phyloP scores from a whole-genome alignment of 2,888 invertebrate genomes.

The Pammene fasciana region DNA sequence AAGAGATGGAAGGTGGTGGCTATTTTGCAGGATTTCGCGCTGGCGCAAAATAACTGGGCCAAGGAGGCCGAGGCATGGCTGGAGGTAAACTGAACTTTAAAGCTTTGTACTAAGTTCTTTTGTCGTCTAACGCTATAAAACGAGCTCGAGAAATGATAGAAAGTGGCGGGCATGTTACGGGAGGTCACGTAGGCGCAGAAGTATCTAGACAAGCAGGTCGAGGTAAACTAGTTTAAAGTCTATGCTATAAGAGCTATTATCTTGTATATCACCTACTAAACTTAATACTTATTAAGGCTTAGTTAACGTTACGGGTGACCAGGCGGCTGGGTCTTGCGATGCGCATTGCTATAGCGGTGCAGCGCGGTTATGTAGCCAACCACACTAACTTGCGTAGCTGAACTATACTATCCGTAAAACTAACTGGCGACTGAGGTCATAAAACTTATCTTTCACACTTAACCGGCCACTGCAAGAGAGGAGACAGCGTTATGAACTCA shows the following conservation, averaged over 20 bases:
- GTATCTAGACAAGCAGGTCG: slow-evolving; percentile 93
- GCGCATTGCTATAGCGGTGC: no score
- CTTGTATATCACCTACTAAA: no score
- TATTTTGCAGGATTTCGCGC: slow-evolving; percentile 88
- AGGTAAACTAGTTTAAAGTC: slow-evolving; percentile 82
- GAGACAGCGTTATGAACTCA: no score
- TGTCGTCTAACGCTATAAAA: slow-evolving; percentile 85
- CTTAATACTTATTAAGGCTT: no score
- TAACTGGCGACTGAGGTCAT: no score
- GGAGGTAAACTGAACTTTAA: slow-evolving; percentile 84
- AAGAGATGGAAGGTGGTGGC: slow-evolving; percentile 77
- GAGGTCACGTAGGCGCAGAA: slow-evolving; percentile 95
- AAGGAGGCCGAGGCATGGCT: slow-evolving; percentile 93
- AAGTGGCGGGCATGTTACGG: slow-evolving; percentile 55
- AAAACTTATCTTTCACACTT: no score
- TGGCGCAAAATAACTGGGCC: slow-evolving; percentile 92
- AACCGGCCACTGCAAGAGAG: no score
- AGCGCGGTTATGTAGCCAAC: no score
- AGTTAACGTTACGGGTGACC: no score
- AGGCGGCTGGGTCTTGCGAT: no score
- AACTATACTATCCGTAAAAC: no score
- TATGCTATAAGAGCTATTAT: neutral
- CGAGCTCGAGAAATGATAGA: slow-evolving; percentile 92
- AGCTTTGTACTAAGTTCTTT: neutral
- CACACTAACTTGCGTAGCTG: no score